Evolutionary conservation across 37 sponge, comb jelly and placozoan genomes (phyloP).

Genomic region (Haliclona indistincta): DNA sequence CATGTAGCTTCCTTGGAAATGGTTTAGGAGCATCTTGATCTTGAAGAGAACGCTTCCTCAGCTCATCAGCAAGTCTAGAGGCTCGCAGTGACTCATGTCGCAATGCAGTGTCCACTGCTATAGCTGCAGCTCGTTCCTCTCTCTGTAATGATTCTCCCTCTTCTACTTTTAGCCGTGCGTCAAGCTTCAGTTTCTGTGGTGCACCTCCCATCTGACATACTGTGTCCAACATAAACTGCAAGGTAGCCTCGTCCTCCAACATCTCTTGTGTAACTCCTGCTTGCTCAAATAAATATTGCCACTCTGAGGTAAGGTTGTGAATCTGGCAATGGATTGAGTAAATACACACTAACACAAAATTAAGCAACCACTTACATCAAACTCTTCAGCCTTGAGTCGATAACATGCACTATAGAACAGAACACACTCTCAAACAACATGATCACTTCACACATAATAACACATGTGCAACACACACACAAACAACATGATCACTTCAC

Average conservation of each 20-base stretch:
- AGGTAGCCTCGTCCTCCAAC: constrained; percentile 30
- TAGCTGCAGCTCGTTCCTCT: constrained; percentile 36
- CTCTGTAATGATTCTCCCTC: neutral
- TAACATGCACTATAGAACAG: constrained; percentile 8
- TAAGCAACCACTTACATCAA: constrained; percentile 46
- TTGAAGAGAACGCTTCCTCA: constrained; percentile 15
- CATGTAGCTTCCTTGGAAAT: neutral
- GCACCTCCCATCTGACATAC: constrained; percentile 51
- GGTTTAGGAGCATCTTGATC: neutral
- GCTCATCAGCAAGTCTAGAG: constrained; percentile 28
- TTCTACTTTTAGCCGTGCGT: neutral
- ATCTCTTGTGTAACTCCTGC: constrained; percentile 49
- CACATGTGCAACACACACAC: neutral
- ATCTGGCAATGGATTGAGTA: constrained; percentile 10
- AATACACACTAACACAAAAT: neutral
- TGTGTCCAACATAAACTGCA: constrained; percentile 59
- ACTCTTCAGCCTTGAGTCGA: constrained; percentile 43
- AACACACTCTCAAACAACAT: neutral
- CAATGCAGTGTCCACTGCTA: constrained; percentile 35
- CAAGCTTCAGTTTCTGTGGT: constrained; percentile 18
- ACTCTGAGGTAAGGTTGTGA: constrained; percentile 43
- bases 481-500: neutral
- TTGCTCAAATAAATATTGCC: constrained; percentile 65
- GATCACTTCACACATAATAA: neutral
- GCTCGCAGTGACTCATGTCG: constrained; percentile 35